phyloP scores from a whole-genome alignment of 2,888 invertebrate species.

The Charanyca ferruginea region DNA sequence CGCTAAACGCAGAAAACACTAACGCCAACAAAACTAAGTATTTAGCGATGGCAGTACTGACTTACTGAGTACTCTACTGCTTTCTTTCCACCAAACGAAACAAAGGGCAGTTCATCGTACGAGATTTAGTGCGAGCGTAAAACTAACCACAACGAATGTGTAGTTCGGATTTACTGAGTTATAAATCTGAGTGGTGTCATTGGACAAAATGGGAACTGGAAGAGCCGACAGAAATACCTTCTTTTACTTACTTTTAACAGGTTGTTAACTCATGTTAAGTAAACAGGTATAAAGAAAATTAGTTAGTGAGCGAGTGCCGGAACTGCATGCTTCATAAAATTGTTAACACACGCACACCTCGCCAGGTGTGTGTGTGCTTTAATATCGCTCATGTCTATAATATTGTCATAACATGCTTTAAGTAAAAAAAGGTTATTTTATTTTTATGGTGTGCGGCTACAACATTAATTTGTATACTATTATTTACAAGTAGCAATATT shows the following conservation, averaged over 20 bases:
- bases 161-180: conserved; percentile 68
- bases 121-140: conserved; percentile 72
- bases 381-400: conserved; percentile 44
- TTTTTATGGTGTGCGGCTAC: conserved; percentile 6
- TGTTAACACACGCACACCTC: conserved; percentile 59
- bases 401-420: conserved; percentile 23
- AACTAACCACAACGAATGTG: conserved; percentile 66
- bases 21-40: conserved; percentile 60
- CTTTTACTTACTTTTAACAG: conserved; percentile 25
- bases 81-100: conserved; percentile 67
- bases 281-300: conserved; percentile 55
- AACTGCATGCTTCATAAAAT: conserved; percentile 66
- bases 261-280: conserved; percentile 41
- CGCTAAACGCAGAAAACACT: conserved; percentile 69
- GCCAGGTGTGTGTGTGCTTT: conserved; percentile 44
- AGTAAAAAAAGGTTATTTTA: conserved; percentile 1
- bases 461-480: conserved; percentile 2
- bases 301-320: conserved; percentile 51
- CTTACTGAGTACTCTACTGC: conserved; percentile 43
- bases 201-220: conserved; percentile 53
- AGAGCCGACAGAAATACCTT: conserved; percentile 32
- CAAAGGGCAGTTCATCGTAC: conserved; percentile 69
- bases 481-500: conserved; percentile 3
- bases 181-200: conserved; percentile 65
- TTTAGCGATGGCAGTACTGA: conserved; percentile 55